These are phyloP conservation scores for Pycnomerus fuliginosus DNA, from an alignment of 2,888 invertebrate species.

Conservation along the genomic window DNA sequence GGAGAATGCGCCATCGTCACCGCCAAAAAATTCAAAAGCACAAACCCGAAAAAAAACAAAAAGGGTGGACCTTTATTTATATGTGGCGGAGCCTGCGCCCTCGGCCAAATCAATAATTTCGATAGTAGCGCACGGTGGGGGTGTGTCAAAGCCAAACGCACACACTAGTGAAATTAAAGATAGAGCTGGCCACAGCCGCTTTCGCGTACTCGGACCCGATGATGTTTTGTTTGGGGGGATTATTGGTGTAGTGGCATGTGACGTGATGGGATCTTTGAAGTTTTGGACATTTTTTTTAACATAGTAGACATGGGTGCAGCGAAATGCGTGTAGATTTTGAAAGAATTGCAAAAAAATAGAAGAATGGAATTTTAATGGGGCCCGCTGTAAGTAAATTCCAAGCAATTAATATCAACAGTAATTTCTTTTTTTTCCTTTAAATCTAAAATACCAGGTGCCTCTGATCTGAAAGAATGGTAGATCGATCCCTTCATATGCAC, in stretches of 20 bases:
- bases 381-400: too few relatives aligned
- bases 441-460: too few relatives aligned
- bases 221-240: slow-evolving; percentile 13
- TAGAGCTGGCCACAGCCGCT: slow-evolving; percentile 20
- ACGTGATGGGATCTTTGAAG: slow-evolving; percentile 4
- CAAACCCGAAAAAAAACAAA: slow-evolving; percentile 12
- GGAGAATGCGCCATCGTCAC: too few relatives aligned
- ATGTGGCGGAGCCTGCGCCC: slow-evolving; percentile 46
- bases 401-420: too few relatives aligned
- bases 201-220: slow-evolving; percentile 19
- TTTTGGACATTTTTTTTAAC: too few relatives aligned
- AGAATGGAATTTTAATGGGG: too few relatives aligned
- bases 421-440: too few relatives aligned
- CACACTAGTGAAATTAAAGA: slow-evolving; percentile 26
- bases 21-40: slow-evolving; percentile 15
- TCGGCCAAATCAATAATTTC: slow-evolving; percentile 46
- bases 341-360: too few relatives aligned
- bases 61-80: slow-evolving; percentile 25
- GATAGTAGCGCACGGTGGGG: slow-evolving; percentile 44
- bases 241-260: slow-evolving; percentile 17
- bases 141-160: slow-evolving; percentile 45
- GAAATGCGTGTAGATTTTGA: too few relatives aligned
- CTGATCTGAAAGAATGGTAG: too few relatives aligned
- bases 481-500: too few relatives aligned
- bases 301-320: too few relatives aligned